Conservation (phyloP, 1,140 invertebrate species). For the Bombus superbus region DNA sequence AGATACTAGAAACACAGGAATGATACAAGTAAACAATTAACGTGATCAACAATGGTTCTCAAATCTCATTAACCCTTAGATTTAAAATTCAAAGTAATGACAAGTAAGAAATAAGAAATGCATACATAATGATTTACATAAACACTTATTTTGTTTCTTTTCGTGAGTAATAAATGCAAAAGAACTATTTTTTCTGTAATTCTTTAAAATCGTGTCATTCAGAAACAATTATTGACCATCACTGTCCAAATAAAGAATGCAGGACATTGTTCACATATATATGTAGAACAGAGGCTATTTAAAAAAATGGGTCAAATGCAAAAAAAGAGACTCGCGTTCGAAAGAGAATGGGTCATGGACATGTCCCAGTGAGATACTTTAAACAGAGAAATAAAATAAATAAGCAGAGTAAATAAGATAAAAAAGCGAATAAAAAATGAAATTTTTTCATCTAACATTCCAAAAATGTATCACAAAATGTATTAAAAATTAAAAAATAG, state of each 20-base stretch:
- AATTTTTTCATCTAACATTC: background rate
- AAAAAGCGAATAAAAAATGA: background rate
- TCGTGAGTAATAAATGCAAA: background rate
- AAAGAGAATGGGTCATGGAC: conserved; percentile 42
- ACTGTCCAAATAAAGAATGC: conserved; percentile 43
- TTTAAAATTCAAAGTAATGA: background rate
- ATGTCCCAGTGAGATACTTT: background rate
- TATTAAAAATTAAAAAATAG: background rate
- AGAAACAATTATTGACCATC: conserved; percentile 2
- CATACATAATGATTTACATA: background rate
- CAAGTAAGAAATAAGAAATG: background rate
- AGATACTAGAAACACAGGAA: background rate
- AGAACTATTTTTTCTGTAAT: background rate
- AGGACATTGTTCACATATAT: conserved; percentile 37
- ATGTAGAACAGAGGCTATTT: conserved; percentile 61
- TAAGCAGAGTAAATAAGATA: background rate
- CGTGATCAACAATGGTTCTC: conserved; percentile 14
- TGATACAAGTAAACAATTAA: background rate
- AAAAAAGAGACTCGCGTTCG: conserved; percentile 30
- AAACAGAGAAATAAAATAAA: background rate
- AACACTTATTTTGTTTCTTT: background rate
- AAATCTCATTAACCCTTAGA: background rate
- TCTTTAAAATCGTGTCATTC: background rate
- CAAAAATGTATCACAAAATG: background rate
- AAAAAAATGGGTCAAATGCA: conserved; percentile 52